These are phyloP conservation scores for Labeo rohita DNA, from an alignment of 2,113 vertebrate species.

Conservation along the genomic window DNA sequence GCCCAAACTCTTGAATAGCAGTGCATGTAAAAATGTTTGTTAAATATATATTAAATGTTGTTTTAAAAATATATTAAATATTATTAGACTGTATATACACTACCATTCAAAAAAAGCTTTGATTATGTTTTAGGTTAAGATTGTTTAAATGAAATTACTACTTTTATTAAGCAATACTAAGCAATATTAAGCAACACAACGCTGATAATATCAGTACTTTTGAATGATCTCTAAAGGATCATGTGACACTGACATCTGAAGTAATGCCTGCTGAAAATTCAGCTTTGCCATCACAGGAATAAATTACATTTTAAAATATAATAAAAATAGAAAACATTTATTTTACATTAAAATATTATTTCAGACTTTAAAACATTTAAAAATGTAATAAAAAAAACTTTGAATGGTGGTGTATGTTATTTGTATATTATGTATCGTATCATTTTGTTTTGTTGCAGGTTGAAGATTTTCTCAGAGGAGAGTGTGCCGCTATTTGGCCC, in stretches of 20 bases:
- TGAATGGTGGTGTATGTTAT: not conserved
- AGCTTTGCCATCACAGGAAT: too few species aligned
- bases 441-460: constrained; percentile 73
- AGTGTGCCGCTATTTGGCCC: constrained; percentile 97
- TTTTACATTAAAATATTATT: too few species aligned
- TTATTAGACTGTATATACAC: too few species aligned
- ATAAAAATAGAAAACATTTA: too few species aligned
- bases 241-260: not conserved
- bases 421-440: not conserved
- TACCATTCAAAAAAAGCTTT: too few species aligned
- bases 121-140: too few species aligned
- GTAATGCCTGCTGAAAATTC: not conserved
- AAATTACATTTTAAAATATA: too few species aligned
- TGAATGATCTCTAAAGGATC: not conserved
- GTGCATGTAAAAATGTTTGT: too few species aligned
- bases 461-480: constrained; percentile 99
- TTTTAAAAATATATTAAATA: too few species aligned
- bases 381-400: not conserved
- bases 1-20: not conserved
- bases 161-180: too few species aligned
- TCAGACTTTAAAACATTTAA: not conserved
- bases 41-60: too few species aligned
- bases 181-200: not conserved
- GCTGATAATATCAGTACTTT: not conserved
- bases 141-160: too few species aligned